Evolutionary conservation across 2,113 vertebrate species (phyloP), one percentile per base, ranked within the genome.

Genomic region (Myotis davidii): DNA sequence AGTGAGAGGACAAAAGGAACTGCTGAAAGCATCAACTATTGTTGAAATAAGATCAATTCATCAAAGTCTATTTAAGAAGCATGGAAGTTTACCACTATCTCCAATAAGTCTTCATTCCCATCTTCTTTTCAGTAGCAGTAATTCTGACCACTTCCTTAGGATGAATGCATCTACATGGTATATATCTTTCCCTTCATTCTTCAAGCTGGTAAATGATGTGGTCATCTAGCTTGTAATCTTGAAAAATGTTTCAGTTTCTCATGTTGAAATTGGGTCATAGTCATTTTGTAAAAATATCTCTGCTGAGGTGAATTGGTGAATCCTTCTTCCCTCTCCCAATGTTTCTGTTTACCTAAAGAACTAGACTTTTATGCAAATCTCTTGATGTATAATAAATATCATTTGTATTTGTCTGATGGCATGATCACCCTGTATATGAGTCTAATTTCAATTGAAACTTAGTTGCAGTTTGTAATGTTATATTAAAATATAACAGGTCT

Each of bases 21-120:
- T 88, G 78, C 56, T 89, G 96, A 97, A 96, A 96, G 50, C 90
- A 73, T 97, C 92, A 97, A 86, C 85, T 94, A 54, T 92, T 94
- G 86, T 81, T 92, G 85, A 95, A 97, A 96, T n/a, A 86, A 90
- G 94, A 97, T 97, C 96, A 97, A 91, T 96, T 94, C 69, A 86
- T 97, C 94, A 95, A 92, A 94, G 95, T 89, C 92, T 94, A 17
- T 94, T 97, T 94, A 92, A 84, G 45, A 97, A 70, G 64, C 69
- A 32, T 16, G 56, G 70, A 83, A 94, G 61, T 25, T 90, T 67
- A 95, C 74, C n/a, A 79, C 85, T 76, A 1, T 77, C 73, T 95
- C 69, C 69, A 92, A 85, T 79, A 96, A 95, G 27, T 84, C 77
- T 86, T 96, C 34, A 76, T 94, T 95, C 74, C 85, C 79, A 32